Evolutionary conservation across 2,888 invertebrate genomes (phyloP).

Genomic region (Tachina lurida): DNA sequence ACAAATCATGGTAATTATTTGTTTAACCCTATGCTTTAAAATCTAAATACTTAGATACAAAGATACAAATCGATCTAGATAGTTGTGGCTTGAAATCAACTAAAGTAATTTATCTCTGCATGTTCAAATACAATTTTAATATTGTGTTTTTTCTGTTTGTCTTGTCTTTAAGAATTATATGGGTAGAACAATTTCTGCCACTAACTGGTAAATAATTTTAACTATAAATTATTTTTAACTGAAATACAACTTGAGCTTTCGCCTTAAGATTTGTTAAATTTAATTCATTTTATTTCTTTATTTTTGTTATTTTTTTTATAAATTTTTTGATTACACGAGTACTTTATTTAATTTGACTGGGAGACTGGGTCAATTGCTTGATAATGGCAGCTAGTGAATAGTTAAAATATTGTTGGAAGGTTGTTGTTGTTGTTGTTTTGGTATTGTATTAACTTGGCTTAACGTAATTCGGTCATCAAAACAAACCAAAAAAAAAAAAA

Average conservation of each 20-base stretch:
- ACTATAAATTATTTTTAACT: conserved; percentile 54
- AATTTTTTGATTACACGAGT: too few relatives aligned
- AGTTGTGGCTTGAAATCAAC: conserved; percentile 25
- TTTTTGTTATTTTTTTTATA: conserved; percentile 11
- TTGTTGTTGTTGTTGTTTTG: conserved; percentile 35
- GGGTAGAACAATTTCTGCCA: conserved; percentile 42
- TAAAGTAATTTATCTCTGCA: conserved; percentile 19
- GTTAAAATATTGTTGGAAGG: conserved; percentile 47
- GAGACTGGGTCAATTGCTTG: conserved; percentile 70
- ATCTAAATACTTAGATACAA: background rate
- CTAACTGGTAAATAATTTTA: conserved; percentile 28
- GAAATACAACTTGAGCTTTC: conserved; percentile 49
- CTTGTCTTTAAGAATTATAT: background rate
- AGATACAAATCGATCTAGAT: conserved; percentile 41
- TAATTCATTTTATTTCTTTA: conserved; percentile 7
- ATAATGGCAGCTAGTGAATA: conserved; percentile 59
- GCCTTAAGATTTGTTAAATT: conserved; percentile 58
- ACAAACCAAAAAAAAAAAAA: background rate
- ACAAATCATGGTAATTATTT: conserved; percentile 62
- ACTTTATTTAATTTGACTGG: conserved; percentile 11
- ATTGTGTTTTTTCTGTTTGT: background rate
- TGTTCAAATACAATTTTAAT: conserved; percentile 38
- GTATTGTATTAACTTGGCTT: conserved; percentile 46
- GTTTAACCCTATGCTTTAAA: conserved; percentile 41
- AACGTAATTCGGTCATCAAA: conserved; percentile 65